Evolutionary conservation across 2,888 invertebrate genomes (phyloP).

Genomic region (Troides aeacus): DNA sequence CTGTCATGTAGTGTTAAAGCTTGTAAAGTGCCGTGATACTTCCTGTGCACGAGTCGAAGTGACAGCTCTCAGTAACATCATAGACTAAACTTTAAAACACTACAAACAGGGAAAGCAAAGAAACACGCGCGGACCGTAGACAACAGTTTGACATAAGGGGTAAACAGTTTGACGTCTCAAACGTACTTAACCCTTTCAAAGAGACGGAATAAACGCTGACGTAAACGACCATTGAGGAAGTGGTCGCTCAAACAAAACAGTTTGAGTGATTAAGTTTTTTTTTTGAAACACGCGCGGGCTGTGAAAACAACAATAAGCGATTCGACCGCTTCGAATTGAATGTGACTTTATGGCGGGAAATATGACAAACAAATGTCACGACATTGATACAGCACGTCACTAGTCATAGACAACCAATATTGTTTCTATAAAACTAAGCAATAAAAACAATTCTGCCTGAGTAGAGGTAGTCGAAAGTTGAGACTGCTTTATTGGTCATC

Average conservation of each 20-base stretch:
- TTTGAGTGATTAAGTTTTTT: conserved; percentile 23
- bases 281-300: conserved; percentile 1
- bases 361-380: no score
- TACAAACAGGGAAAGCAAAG: neutral
- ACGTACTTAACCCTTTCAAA: conserved; percentile 19
- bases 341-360: conserved; percentile 1
- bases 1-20: no score
- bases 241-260: conserved; percentile 24
- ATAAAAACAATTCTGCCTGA: no score
- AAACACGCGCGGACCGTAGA: conserved; percentile 8
- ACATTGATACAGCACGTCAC: no score
- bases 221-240: conserved; percentile 28
- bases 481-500: no score
- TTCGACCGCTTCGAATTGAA: conserved; percentile 11
- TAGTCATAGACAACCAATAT: no score
- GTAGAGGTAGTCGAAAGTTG: no score
- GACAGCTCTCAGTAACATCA: no score
- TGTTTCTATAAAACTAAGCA: no score
- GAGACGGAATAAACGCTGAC: conserved; percentile 20
- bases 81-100: no score
- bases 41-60: no score
- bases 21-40: neutral
- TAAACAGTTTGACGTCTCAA: conserved; percentile 17
- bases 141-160: conserved; percentile 17
- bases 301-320: conserved; percentile 22